These are phyloP conservation scores for Clarias platycephalus DNA, from an alignment of 2,797 vertebrate genomes.

Conservation along the genomic window DNA sequence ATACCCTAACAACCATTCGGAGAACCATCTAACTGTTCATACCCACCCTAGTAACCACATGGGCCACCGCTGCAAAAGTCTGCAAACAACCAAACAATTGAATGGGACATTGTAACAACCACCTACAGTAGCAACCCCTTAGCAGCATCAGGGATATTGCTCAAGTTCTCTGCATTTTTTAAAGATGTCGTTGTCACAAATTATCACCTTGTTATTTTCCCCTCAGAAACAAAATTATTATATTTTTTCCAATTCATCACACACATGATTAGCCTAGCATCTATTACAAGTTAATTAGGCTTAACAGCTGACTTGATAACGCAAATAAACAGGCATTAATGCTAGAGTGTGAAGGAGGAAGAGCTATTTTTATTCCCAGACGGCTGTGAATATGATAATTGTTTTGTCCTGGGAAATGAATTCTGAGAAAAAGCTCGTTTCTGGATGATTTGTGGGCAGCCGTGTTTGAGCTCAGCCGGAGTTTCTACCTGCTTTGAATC, in stretches of 20 bases:
- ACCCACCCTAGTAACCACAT: background rate
- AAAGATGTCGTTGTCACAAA: background rate
- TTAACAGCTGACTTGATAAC: background rate
- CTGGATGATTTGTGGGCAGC: background rate
- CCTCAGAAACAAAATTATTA: background rate
- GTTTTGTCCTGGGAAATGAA: slow-evolving; percentile 13
- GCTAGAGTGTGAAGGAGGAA: background rate
- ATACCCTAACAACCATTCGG: background rate
- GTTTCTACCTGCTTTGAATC: slow-evolving; percentile 24
- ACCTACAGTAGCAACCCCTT: background rate
- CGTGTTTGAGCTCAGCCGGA: slow-evolving; percentile 14
- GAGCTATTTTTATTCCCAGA: background rate
- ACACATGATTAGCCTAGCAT: background rate
- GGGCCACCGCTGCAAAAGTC: no score
- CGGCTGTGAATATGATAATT: background rate
- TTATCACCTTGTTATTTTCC: no score
- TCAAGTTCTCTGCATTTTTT: background rate
- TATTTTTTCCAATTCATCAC: background rate
- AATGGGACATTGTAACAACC: background rate
- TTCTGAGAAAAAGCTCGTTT: slow-evolving; percentile 26
- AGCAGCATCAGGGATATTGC: background rate
- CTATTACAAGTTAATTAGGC: slow-evolving; percentile 11
- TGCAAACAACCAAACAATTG: background rate
- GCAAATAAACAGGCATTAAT: background rate
- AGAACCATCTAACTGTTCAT: background rate